Percentiles rank a stretch among this genome's conserved stretches.
These are phyloP conservation scores for Hydrolagus affinis DNA, from an alignment of 2,113 vertebrate genomes.

Conservation along the genomic window DNA sequence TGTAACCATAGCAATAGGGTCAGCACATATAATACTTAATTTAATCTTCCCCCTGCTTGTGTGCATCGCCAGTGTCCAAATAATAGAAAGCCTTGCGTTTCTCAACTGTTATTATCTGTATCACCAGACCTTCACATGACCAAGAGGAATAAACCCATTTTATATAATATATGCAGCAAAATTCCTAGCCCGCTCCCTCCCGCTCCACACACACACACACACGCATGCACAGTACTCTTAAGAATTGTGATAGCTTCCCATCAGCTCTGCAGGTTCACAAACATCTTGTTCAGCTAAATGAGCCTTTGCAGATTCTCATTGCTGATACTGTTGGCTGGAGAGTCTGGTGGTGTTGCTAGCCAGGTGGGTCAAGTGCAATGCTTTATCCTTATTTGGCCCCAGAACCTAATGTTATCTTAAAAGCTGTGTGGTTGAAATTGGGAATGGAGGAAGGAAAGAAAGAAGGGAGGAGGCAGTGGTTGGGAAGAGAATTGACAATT, in stretches of 20 bases:
- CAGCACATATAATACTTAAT: constrained; percentile 99
- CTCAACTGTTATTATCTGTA: constrained; percentile 56
- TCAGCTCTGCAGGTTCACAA: constrained; percentile 44
- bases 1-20: constrained; percentile 99
- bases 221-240: constrained; percentile 36
- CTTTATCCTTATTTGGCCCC: constrained; percentile 49
- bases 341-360: constrained; percentile 46
- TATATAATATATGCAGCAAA: constrained; percentile 42
- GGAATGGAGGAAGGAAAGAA: background rate
- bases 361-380: constrained; percentile 57
- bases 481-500: background rate
- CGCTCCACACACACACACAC: constrained; percentile 35
- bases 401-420: constrained; percentile 36
- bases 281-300: constrained; percentile 48
- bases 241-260: constrained; percentile 48
- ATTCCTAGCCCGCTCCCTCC: constrained; percentile 34
- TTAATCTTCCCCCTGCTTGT: constrained; percentile 89
- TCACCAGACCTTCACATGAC: constrained; percentile 56
- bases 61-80: constrained; percentile 61
- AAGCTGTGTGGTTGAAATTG: constrained; percentile 28
- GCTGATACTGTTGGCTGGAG: constrained; percentile 40
- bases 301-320: constrained; percentile 41
- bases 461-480: background rate
- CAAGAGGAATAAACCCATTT: constrained; percentile 50
- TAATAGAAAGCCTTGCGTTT: constrained; percentile 62